Evolutionary conservation across 2,113 vertebrate genomes (phyloP).

Genomic region (Stictonetta naevosa): DNA sequence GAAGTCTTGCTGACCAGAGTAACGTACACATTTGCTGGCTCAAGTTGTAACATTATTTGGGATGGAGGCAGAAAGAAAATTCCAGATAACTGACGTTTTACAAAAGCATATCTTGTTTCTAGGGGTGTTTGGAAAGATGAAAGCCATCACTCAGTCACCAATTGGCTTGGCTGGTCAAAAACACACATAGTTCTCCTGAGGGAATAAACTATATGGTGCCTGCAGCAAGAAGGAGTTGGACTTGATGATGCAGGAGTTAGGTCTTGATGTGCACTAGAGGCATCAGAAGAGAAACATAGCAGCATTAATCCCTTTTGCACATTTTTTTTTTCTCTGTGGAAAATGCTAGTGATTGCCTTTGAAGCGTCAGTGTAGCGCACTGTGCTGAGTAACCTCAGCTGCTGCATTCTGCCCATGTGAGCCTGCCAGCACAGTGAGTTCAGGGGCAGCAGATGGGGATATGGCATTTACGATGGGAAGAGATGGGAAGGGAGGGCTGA

Average conservation of each 20-base stretch:
- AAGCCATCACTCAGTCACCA: neutral
- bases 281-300: neutral
- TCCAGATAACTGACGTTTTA: neutral
- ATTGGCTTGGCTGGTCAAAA: neutral
- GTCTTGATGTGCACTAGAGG: neutral
- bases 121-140: neutral
- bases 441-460: slow-evolving; percentile 37
- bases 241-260: neutral
- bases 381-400: neutral
- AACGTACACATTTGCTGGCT: neutral
- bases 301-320: neutral
- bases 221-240: neutral
- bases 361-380: neutral
- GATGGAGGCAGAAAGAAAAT: neutral
- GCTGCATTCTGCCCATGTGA: fast-evolving
- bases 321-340: neutral
- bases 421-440: neutral
- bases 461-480: slow-evolving; percentile 28
- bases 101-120: neutral
- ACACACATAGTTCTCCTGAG: fast-evolving
- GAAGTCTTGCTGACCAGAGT: neutral
- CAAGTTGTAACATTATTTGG: neutral
- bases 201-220: neutral
- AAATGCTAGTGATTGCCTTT: neutral
- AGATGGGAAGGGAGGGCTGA: neutral